These are phyloP conservation scores for Trididemnum clinides DNA, from an alignment of 23 tunicate species.

Conservation along the genomic window DNA sequence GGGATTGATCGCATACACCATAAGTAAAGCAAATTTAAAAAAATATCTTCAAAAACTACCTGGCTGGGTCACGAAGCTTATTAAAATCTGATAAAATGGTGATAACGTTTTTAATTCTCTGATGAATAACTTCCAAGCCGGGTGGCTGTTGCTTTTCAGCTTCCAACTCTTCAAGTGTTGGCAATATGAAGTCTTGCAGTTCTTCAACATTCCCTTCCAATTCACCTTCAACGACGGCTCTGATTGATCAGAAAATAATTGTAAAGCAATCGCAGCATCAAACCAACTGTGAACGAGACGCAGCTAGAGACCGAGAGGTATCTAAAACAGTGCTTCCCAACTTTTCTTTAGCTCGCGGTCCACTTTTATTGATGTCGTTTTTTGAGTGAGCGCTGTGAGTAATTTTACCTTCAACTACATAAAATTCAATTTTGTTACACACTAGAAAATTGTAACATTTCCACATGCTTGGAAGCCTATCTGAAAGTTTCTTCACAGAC, in stretches of 20 bases:
- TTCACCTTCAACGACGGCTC: constrained; percentile 49
- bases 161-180: constrained; percentile 87
- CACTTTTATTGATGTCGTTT: not conserved
- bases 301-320: not conserved
- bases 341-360: not conserved
- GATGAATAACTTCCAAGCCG: constrained; percentile 66
- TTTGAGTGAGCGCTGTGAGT: no score
- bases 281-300: not conserved
- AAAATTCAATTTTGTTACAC: no score
- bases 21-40: no score
- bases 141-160: constrained; percentile 64
- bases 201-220: constrained; percentile 70
- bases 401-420: no score
- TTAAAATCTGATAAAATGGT: constrained; percentile 73
- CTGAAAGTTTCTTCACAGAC: no score
- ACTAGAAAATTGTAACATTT: no score
- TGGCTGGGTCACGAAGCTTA: constrained; percentile 68
- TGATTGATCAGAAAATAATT: not conserved
- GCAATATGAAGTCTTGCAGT: constrained; percentile 64
- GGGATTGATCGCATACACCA: no score
- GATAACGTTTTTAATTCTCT: constrained; percentile 80
- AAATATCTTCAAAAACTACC: no score
- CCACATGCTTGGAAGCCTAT: no score
- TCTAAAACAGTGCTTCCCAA: not conserved
- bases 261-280: not conserved